phyloP scores from a whole-genome alignment of 1,140 invertebrate species.

The Argopecten irradians region DNA sequence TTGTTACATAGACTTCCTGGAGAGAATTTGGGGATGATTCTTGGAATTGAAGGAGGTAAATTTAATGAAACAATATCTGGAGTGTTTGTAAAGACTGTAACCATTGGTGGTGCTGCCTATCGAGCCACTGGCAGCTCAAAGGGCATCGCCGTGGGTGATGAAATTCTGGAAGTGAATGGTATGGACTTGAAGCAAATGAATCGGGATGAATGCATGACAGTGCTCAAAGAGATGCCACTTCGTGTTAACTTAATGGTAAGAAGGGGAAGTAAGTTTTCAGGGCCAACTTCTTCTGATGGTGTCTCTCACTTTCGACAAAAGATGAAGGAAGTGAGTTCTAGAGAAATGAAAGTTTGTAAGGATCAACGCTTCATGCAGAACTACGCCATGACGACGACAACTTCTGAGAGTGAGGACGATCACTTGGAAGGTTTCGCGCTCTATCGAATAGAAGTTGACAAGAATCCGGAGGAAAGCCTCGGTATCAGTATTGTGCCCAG shows the following conservation, averaged over 20 bases:
- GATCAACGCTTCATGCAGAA: not conserved
- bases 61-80: slow-evolving; percentile 83
- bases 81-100: slow-evolving; percentile 92
- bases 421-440: slow-evolving; percentile 58
- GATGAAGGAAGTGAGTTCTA: not conserved
- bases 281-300: slow-evolving; percentile 41
- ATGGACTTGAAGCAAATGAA: slow-evolving; percentile 86
- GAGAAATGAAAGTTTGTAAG: not conserved
- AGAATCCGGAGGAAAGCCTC: slow-evolving; percentile 61
- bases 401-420: slow-evolving; percentile 60
- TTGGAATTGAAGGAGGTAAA: slow-evolving; percentile 93
- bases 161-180: slow-evolving; percentile 91
- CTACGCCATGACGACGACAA: slow-evolving; percentile 30
- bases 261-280: slow-evolving; percentile 43
- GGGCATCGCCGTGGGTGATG: slow-evolving; percentile 85
- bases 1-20: slow-evolving; percentile 88
- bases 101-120: slow-evolving; percentile 90
- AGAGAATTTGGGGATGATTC: slow-evolving; percentile 91
- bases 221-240: slow-evolving; percentile 75
- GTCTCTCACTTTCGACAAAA: slow-evolving; percentile 34
- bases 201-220: slow-evolving; percentile 89
- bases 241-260: slow-evolving; percentile 63
- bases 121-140: slow-evolving; percentile 84
- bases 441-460: slow-evolving; percentile 56
- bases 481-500: slow-evolving; percentile 73